phyloP scores from a whole-genome alignment of 2,113 vertebrate genomes.

The Aldabrachelys gigantea region DNA sequence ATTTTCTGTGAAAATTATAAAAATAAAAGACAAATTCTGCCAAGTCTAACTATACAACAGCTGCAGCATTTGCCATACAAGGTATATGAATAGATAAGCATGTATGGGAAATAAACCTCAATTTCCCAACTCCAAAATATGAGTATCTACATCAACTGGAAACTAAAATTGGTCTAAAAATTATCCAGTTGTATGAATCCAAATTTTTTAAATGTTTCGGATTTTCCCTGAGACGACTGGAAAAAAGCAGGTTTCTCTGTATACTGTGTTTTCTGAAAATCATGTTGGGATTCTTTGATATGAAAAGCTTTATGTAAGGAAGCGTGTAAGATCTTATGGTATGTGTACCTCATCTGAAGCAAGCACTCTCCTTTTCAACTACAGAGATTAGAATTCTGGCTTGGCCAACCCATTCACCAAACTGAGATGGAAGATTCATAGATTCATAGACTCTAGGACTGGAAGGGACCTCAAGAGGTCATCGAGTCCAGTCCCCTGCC shows the following conservation, averaged over 20 bases:
- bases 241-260: background rate
- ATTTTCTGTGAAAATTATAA: background rate
- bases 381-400: rapidly evolving
- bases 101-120: background rate
- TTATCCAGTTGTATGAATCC: background rate
- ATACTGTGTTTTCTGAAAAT: background rate
- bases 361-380: background rate
- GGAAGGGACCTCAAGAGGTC: no score
- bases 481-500: no score
- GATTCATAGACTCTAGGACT: no score
- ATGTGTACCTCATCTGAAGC: background rate
- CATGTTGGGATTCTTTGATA: background rate
- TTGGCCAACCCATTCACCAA: background rate
- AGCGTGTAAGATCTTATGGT: background rate
- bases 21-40: background rate
- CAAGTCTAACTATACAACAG: background rate
- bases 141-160: background rate
- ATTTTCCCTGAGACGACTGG: background rate
- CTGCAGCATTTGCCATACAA: background rate
- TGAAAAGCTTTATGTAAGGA: background rate
- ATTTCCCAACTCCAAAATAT: background rate
- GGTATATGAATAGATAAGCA: background rate
- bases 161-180: background rate
- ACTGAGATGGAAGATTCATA: background rate
- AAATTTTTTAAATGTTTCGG: background rate